Evolutionary conservation across 2,888 invertebrate species (phyloP).

Genomic region (Yponomeuta evonymella): DNA sequence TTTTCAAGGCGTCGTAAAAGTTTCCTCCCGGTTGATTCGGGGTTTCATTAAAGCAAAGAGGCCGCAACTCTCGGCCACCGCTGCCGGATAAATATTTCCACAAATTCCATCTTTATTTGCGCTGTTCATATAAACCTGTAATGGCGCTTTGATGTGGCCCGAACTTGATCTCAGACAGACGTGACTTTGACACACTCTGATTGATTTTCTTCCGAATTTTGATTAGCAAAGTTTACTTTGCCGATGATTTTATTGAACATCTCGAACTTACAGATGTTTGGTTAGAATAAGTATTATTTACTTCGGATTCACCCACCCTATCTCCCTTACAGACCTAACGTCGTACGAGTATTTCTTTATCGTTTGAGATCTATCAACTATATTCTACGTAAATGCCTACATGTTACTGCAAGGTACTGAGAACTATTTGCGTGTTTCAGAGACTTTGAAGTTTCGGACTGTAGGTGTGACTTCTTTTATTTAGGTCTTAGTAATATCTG

Average conservation of each 20-base stretch:
- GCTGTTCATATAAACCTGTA: constrained; percentile 68
- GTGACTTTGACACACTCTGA: constrained; percentile 64
- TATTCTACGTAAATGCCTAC: no score
- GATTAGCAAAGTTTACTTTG: constrained; percentile 12
- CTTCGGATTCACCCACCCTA: neutral
- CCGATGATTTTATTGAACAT: constrained; percentile 7
- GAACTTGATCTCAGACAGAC: constrained; percentile 38
- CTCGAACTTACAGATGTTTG: constrained; percentile 3
- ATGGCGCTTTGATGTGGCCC: constrained; percentile 71
- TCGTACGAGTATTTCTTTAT: no score
- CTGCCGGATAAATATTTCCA: constrained; percentile 63
- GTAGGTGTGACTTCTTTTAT: no score
- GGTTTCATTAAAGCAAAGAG: constrained; percentile 68
- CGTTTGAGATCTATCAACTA: no score
- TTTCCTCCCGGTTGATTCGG: constrained; percentile 52
- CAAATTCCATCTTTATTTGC: constrained; percentile 71
- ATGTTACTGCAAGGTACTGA: no score
- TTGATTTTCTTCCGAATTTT: constrained; percentile 38
- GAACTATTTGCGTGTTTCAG: no score
- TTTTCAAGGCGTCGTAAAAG: constrained; percentile 52
- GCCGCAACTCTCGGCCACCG: constrained; percentile 53
- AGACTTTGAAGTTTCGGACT: no score
- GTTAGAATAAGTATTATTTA: neutral
- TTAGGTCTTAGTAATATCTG: no score
- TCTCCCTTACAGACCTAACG: neutral